Percentiles rank a stretch among this genome's conserved stretches.
Evolutionary conservation across 2,888 invertebrate species (phyloP).

Genomic region (Pycnomerus fuliginosus): DNA sequence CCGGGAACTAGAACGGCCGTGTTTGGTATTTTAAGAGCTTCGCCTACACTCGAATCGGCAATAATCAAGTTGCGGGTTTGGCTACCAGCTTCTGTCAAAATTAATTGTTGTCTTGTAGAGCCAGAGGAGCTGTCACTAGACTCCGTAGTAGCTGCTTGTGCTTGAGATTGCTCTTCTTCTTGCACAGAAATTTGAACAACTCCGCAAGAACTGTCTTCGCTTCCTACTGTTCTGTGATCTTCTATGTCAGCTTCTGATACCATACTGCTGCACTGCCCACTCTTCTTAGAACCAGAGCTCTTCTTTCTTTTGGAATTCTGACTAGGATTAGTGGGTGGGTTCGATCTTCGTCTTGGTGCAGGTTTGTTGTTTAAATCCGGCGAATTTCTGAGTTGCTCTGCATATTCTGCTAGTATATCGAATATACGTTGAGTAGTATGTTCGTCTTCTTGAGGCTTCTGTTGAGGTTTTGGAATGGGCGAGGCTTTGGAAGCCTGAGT

Average conservation of each 20-base stretch:
- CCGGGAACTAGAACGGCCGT: constrained; percentile 71
- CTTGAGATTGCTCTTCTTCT: constrained; percentile 58
- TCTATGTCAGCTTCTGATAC: constrained; percentile 56
- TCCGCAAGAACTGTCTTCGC: constrained; percentile 76
- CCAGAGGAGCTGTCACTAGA: constrained; percentile 40
- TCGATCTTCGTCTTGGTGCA: constrained; percentile 72
- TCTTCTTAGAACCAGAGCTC: constrained; percentile 60
- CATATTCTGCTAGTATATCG: constrained; percentile 77
- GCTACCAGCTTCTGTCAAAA: constrained; percentile 44
- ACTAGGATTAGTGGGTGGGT: constrained; percentile 70
- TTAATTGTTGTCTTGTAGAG: constrained; percentile 39
- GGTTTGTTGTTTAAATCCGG: constrained; percentile 80
- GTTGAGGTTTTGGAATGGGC: constrained; percentile 65
- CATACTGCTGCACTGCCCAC: constrained; percentile 48
- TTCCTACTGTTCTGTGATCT: constrained; percentile 71
- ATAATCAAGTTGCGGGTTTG: constrained; percentile 62
- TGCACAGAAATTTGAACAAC: constrained; percentile 59
- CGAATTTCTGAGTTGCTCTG: constrained; percentile 76
- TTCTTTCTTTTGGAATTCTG: constrained; percentile 72
- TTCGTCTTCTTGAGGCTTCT: constrained; percentile 79
- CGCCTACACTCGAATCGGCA: constrained; percentile 60
- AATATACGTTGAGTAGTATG: constrained; percentile 78
- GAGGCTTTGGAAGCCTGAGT: constrained; percentile 64
- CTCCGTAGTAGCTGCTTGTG: constrained; percentile 49
- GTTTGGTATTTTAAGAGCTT: constrained; percentile 65